These are phyloP conservation scores for Nasonovia ribisnigri DNA, from an alignment of 2,888 invertebrate genomes.

Conservation along the genomic window DNA sequence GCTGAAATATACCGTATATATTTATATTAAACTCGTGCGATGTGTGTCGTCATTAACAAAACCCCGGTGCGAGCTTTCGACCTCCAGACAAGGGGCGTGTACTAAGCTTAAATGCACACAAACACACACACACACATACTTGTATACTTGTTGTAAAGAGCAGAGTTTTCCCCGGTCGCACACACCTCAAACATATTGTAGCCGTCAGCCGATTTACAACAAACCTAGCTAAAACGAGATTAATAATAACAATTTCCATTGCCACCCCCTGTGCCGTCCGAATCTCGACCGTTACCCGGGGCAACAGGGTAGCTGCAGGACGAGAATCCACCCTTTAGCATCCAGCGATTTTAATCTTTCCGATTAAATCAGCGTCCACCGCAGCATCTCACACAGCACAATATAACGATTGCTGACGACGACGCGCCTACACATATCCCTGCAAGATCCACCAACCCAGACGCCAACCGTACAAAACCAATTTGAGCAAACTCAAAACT, in stretches of 20 bases:
- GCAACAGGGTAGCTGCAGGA: not conserved
- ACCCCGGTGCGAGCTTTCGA: slow-evolving; percentile 15
- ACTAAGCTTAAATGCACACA: not conserved
- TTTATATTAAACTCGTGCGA: not conserved
- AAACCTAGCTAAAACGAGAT: slow-evolving; percentile 44
- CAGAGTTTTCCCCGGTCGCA: not conserved
- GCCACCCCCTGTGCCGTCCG: not conserved
- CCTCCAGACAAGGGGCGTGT: not conserved
- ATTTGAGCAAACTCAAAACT: not conserved
- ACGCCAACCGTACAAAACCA: not conserved
- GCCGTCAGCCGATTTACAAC: slow-evolving; percentile 18
- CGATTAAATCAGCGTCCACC: slow-evolving; percentile 34
- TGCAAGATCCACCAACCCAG: not conserved
- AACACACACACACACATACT: not conserved
- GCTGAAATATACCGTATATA: not conserved
- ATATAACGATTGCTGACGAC: not conserved
- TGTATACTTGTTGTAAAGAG: not conserved
- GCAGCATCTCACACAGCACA: not conserved
- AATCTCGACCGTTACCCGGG: not conserved
- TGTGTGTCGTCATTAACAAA: slow-evolving; percentile 45
- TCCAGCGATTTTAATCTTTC: slow-evolving; percentile 34
- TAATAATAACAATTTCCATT: slow-evolving; percentile 48
- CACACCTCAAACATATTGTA: slow-evolving; percentile 19
- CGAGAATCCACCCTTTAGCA: not conserved
- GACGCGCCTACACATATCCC: not conserved